Conservation (phyloP, 1,140 invertebrate genomes). For the Delia radicum region DNA sequence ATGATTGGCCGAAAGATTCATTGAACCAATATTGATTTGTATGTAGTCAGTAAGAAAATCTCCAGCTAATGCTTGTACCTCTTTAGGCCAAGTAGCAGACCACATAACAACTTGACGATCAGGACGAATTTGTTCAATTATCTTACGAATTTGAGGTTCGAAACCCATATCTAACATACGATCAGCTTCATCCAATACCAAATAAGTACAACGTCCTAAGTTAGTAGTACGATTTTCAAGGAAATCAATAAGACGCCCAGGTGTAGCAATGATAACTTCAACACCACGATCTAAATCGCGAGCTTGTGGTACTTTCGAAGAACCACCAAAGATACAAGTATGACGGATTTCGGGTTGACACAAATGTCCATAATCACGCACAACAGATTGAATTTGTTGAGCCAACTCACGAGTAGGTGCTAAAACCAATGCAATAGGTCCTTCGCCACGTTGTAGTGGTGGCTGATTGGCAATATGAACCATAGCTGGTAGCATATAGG, state of each 20-base stretch:
- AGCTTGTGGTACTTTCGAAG: slow-evolving; percentile 91
- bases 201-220: slow-evolving; percentile 86
- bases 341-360: slow-evolving; percentile 77
- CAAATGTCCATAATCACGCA: slow-evolving; percentile 81
- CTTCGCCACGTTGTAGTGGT: slow-evolving; percentile 74
- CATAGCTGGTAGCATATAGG: slow-evolving; percentile 79
- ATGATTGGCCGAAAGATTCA: slow-evolving; percentile 93
- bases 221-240: slow-evolving; percentile 91
- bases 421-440: slow-evolving; percentile 89
- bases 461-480: slow-evolving; percentile 76
- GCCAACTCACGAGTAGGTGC: slow-evolving; percentile 96
- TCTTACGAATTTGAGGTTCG: slow-evolving; percentile 98
- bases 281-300: slow-evolving; percentile 88
- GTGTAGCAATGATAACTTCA: slow-evolving; percentile 94
- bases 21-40: slow-evolving; percentile 91
- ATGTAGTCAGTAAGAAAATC: slow-evolving; percentile 92
- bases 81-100: slow-evolving; percentile 99
- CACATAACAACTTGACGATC: slow-evolving; percentile 97
- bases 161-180: slow-evolving; percentile 96
- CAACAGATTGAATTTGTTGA: slow-evolving; percentile 96
- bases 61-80: slow-evolving; percentile 90
- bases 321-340: slow-evolving; percentile 96
- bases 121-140: slow-evolving; percentile 92
- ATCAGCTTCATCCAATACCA: slow-evolving; percentile 95
- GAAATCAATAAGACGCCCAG: slow-evolving; percentile 96